Evolutionary conservation across 2,113 vertebrate genomes (phyloP), one percentile per base, ranked within the genome.

Genomic region (Orientallactaga bullata): DNA sequence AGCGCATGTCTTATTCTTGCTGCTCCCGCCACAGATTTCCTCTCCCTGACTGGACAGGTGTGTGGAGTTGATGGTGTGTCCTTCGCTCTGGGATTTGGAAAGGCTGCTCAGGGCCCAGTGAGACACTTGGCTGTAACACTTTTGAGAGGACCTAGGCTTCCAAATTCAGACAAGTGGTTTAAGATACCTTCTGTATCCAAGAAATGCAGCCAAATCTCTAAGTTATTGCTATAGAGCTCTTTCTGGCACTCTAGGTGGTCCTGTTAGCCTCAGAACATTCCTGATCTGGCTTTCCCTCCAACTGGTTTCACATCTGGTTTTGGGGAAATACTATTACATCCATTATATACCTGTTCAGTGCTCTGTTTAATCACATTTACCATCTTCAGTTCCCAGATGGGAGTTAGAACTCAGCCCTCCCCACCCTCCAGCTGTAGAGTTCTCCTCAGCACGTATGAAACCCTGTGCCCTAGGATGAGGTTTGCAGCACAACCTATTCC

Each of bases 371-470:
- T 10, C 7, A 24, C 3, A 21, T 68, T 32, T 23, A 20, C 42
- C 2, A 21, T 61, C 78, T 74, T 58, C 24, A 71, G 71, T 87
- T 87, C 65, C 15, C 51, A 87, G 12, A 9, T 87, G 37, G 16
- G 77, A 63, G 42, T 30, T 0, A 0, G 30, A 74, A 21, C 15
- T 2, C 51, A 66, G 18, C 0, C 3, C 0, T 2, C 26, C 6
- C 47, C 15, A 4, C 1, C 2, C 9, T 76, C 12, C 10, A 68
- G 35, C 58, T 83, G 16, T 23, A 35, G 20, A 32, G 12, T 12
- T 13, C 21, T 58, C 15, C 21, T 12, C 7, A 87, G 26, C 13
- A 71, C 37, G 47, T 4, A 13, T 21, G 58, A 58, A 65, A 15
- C 21, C 61, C 35, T 6, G 23, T 51, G 61, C 17, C 28, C 30